These are phyloP conservation scores for Aphaenogaster ashmeadi DNA, from an alignment of 1,140 invertebrate species.

Conservation along the genomic window DNA sequence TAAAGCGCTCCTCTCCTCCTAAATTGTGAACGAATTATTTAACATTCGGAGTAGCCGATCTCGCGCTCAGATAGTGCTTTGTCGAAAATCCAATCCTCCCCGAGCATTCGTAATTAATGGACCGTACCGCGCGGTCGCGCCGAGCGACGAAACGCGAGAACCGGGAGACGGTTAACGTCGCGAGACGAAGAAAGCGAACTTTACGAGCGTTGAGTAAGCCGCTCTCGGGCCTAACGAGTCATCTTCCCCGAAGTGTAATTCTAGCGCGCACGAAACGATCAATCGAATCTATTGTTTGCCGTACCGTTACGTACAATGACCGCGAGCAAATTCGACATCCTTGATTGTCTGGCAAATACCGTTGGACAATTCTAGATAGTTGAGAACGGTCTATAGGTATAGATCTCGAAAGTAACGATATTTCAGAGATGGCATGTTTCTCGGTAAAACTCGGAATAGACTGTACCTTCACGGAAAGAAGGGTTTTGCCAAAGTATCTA, in stretches of 20 bases:
- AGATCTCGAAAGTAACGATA: neutral
- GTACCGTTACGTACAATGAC: slow-evolving; percentile 50
- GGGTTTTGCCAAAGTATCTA: too few species aligned
- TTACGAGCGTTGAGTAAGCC: slow-evolving; percentile 42
- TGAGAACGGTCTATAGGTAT: neutral
- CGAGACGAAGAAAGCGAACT: slow-evolving; percentile 44
- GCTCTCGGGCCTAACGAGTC: slow-evolving; percentile 47
- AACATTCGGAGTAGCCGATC: slow-evolving; percentile 25
- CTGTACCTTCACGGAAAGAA: neutral
- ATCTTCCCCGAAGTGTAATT: slow-evolving; percentile 63
- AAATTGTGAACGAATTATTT: slow-evolving; percentile 16
- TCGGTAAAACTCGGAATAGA: neutral
- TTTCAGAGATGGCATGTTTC: neutral
- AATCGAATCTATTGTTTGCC: slow-evolving; percentile 64
- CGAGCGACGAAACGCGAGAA: slow-evolving; percentile 28
- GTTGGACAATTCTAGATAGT: slow-evolving; percentile 21
- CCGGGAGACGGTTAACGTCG: slow-evolving; percentile 26
- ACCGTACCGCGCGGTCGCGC: slow-evolving; percentile 36
- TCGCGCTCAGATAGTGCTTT: slow-evolving; percentile 33
- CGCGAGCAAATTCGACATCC: slow-evolving; percentile 49
- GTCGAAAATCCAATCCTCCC: slow-evolving; percentile 36
- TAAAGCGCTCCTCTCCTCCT: neutral
- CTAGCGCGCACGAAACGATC: slow-evolving; percentile 64
- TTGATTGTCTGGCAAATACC: slow-evolving; percentile 40
- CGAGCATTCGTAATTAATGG: slow-evolving; percentile 55